These are phyloP conservation scores for Polydrusus tereticollis DNA, from an alignment of 2,888 invertebrate species.

Conservation along the genomic window DNA sequence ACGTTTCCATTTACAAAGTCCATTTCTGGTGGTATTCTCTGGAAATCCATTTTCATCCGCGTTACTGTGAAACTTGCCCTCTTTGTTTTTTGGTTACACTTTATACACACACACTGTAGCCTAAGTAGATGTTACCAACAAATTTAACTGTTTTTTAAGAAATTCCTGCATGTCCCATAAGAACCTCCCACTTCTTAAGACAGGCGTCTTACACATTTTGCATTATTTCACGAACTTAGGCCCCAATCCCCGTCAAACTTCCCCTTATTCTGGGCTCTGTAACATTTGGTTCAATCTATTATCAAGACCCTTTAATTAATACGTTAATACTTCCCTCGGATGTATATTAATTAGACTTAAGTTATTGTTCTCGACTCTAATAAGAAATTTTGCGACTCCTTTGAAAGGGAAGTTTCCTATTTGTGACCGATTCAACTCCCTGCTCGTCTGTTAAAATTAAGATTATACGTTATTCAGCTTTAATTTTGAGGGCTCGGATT, in stretches of 20 bases:
- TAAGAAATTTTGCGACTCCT: conserved; percentile 42
- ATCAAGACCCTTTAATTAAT: conserved; percentile 67
- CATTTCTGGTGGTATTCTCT: too few species aligned
- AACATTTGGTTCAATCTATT: conserved; percentile 68
- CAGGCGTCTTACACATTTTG: too few species aligned
- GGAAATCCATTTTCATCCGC: too few species aligned
- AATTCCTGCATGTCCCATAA: too few species aligned
- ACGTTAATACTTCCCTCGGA: conserved; percentile 65
- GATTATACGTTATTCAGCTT: not conserved
- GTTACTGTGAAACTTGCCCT: too few species aligned
- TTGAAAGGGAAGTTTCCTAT: conserved; percentile 14
- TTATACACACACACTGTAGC: too few species aligned
- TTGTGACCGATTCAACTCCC: conserved; percentile 1
- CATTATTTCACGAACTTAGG: too few species aligned
- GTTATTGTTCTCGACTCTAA: conserved; percentile 46
- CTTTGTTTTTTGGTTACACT: too few species aligned
- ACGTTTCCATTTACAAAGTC: too few species aligned
- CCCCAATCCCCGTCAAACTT: conserved; percentile 15
- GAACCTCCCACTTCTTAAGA: too few species aligned
- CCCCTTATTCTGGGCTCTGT: conserved; percentile 50
- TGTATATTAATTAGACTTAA: conserved; percentile 67
- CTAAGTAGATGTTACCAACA: too few species aligned
- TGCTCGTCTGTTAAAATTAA: not conserved
- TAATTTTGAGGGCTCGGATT: not conserved
- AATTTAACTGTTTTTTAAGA: too few species aligned